Conservation (phyloP, 35 echinoderm and acorn worm genomes). For the Lytechinus variegatus region DNA sequence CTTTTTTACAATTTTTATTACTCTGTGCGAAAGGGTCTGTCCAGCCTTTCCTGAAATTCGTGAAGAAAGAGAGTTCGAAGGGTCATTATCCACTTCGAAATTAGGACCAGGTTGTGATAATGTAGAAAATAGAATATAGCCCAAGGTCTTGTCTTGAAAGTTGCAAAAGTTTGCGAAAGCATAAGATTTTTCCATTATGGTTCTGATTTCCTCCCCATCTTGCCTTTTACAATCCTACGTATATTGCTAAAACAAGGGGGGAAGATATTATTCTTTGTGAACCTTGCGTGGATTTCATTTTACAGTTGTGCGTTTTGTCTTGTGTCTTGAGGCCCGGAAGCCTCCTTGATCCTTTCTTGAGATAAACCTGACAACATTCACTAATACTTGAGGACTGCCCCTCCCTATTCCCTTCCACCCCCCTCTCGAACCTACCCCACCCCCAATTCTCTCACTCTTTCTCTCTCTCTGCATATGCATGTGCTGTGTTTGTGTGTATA, state of each 20-base stretch:
- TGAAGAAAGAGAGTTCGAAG: not conserved
- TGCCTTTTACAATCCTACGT: not conserved
- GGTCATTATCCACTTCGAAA: not conserved
- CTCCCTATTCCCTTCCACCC: not conserved
- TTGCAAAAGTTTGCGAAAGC: not conserved
- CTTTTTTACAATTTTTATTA: not conserved
- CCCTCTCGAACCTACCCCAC: not conserved
- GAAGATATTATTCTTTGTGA: constrained; percentile 4
- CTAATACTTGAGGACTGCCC: not conserved
- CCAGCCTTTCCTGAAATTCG: not conserved
- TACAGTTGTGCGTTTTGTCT: not conserved
- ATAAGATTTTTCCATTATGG: not conserved
- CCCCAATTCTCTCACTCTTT: not conserved
- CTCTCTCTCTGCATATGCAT: not conserved
- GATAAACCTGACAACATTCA: constrained; percentile 12
- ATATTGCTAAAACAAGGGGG: not conserved
- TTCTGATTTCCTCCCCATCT: not conserved
- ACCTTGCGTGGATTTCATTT: not conserved
- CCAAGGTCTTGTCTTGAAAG: not conserved
- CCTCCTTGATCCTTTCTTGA: not conserved
- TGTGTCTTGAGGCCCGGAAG: constrained; percentile 6
- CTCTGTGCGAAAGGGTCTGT: not conserved
- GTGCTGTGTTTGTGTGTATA: too few relatives aligned
- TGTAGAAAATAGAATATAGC: constrained; percentile 20
- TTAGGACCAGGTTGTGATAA: not conserved